Base-by-base conservation (phyloP, 2,113 vertebrate species). In the Eurypyga helias region DNA sequence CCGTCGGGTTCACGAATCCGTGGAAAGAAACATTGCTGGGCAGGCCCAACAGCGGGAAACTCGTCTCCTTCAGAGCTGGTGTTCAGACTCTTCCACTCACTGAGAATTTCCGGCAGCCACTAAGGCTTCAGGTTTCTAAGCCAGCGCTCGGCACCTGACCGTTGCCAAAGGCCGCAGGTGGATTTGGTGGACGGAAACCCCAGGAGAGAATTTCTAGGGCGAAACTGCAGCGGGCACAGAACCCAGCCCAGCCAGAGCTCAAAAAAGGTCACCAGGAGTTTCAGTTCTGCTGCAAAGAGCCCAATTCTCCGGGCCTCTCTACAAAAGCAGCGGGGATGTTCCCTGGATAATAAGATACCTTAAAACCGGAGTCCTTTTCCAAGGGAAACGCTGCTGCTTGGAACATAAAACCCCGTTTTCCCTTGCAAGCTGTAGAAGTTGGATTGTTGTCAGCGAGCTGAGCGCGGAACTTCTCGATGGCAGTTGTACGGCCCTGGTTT, bases 81-180 rank as follows among this genome's bases (percentile, higher is more conserved):
- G 3, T 79, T 89, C 23, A 67, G 65, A 49, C 34, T 77, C 58
- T 62, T 65, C 36, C 25, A 16, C 18, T 55, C 52, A 6, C 2
- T 10, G 36, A 58, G 48, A 13, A 1, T 73, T 78, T 67, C 2
- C 9, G 60, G 41, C 69, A 85, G 58, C 23, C 62, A 19, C 21
- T 17, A 71, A 49, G 17, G n/a, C 52, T 57, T 55, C 24, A 8
- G 20, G 36, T 73, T 78, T 71, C 45, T 55, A 16, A 70, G 46
- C 31, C 13, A 49, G 69, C 31, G 2, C 58, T 72, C 6, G 1
- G 43, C 17, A 46, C 28, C 38, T 15, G 7, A 7, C 21, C 0
- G 0, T 28, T 31, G 0, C 1, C 1, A 88, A 82, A 61, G 52
- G 26, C 70, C 52, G 2, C 0, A 2, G 43, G 1, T 91, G 46